A percentile compares a stretch with the other conserved stretches of the same genome.
These are phyloP conservation scores for Paraescarpia echinospica DNA, from an alignment of 1,140 invertebrate genomes.

Conservation along the genomic window DNA sequence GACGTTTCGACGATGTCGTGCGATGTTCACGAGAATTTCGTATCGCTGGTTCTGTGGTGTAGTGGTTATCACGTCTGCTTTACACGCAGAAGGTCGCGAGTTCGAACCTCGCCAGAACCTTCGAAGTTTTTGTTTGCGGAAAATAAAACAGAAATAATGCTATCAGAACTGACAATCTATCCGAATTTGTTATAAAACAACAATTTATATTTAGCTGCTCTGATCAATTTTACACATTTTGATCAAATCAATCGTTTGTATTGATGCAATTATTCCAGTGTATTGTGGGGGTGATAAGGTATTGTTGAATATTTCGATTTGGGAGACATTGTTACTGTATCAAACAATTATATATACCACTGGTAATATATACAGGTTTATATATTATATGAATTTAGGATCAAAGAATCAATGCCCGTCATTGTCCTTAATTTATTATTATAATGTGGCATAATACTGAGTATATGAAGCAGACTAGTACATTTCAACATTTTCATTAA, in stretches of 20 bases:
- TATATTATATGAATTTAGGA: too few relatives aligned
- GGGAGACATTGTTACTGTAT: too few relatives aligned
- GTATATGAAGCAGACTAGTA: background rate
- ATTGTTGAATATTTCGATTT: too few relatives aligned
- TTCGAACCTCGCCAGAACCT: slow-evolving; percentile 22
- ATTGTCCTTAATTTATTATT: background rate
- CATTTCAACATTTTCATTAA: background rate
- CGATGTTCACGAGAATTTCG: background rate
- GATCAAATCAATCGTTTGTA: background rate
- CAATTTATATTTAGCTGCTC: too few relatives aligned
- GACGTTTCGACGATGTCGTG: background rate
- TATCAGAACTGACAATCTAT: too few relatives aligned
- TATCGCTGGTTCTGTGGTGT: slow-evolving; percentile 1
- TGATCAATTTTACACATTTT: too few relatives aligned
- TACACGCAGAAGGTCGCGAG: slow-evolving; percentile 24
- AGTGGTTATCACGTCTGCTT: slow-evolving; percentile 23
- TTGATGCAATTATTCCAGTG: background rate
- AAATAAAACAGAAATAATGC: background rate
- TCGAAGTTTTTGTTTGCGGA: background rate
- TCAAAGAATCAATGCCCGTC: too few relatives aligned
- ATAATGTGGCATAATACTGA: background rate
- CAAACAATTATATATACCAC: too few relatives aligned
- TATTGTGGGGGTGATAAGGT: background rate
- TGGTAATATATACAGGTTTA: too few relatives aligned
- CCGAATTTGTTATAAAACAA: too few relatives aligned